A percentile compares a stretch with the other conserved stretches of the same genome.
Evolutionary conservation across 92 coral and sea anemone genomes (phyloP).

Genomic region (Parazoanthus darwini): DNA sequence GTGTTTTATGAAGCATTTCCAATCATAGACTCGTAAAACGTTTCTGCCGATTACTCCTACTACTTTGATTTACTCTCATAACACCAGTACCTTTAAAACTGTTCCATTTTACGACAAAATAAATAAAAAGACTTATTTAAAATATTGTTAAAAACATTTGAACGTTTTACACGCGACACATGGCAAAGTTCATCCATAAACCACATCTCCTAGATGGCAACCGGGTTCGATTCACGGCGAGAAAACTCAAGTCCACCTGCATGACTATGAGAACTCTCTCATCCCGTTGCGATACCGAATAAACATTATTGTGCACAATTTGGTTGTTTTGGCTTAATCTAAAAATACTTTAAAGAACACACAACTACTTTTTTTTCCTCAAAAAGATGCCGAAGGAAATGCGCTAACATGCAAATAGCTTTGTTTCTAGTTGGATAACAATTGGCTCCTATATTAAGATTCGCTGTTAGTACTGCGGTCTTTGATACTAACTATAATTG

Average conservation of each 20-base stretch:
- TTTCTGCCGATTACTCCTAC: too few species aligned
- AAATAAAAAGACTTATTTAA: background rate
- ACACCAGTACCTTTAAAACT: background rate
- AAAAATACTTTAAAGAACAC: slow-evolving; percentile 6
- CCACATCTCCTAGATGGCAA: background rate
- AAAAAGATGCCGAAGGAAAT: slow-evolving; percentile 9
- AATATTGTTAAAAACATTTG: background rate
- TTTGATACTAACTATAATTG: background rate
- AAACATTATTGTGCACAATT: background rate
- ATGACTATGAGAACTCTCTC: background rate
- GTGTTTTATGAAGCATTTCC: background rate
- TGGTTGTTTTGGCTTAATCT: slow-evolving; percentile 2
- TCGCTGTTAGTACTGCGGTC: background rate
- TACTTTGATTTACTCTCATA: too few species aligned
- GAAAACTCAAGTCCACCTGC: background rate
- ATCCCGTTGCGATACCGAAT: slow-evolving; percentile 4
- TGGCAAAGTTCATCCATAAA: background rate
- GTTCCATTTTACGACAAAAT: background rate
- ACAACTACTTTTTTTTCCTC: background rate
- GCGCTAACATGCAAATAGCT: background rate
- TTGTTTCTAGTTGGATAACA: background rate
- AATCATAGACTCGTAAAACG: background rate
- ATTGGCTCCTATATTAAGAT: background rate
- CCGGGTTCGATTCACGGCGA: background rate
- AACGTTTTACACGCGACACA: background rate